phyloP scores from a whole-genome alignment of 2,797 vertebrate genomes.

The Melanotaenia boesemani region DNA sequence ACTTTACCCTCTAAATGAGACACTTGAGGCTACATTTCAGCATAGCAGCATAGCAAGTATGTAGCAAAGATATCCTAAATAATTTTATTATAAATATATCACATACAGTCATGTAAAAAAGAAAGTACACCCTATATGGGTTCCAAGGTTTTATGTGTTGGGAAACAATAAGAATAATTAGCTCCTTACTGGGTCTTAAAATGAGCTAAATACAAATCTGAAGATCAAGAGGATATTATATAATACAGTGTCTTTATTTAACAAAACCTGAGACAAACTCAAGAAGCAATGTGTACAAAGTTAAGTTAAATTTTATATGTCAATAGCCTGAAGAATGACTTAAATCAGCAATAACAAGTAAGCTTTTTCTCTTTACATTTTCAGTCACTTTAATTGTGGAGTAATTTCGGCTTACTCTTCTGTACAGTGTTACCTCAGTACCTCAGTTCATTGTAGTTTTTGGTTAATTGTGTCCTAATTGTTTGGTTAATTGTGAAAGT shows the following conservation, averaged over 20 bases:
- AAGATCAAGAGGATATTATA: not conserved
- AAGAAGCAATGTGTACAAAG: not conserved
- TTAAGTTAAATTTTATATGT: not conserved
- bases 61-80: not conserved
- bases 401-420: not conserved
- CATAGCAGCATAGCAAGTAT: no score
- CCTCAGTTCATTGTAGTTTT: not conserved
- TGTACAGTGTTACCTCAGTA: not conserved
- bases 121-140: not conserved
- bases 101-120: not conserved
- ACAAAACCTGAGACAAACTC: not conserved
- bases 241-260: not conserved
- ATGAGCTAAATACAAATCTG: not conserved
- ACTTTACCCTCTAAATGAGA: not conserved
- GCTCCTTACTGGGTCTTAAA: not conserved
- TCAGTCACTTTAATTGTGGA: not conserved
- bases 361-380: not conserved
- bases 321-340: not conserved
- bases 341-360: not conserved
- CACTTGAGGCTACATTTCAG: not conserved
- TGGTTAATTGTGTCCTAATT: no score
- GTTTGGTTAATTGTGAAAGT: no score
- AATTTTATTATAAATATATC: not conserved
- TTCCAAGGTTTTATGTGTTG: not conserved
- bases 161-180: not conserved